phyloP scores from a whole-genome alignment of 2,113 vertebrate species.

The Ia io region DNA sequence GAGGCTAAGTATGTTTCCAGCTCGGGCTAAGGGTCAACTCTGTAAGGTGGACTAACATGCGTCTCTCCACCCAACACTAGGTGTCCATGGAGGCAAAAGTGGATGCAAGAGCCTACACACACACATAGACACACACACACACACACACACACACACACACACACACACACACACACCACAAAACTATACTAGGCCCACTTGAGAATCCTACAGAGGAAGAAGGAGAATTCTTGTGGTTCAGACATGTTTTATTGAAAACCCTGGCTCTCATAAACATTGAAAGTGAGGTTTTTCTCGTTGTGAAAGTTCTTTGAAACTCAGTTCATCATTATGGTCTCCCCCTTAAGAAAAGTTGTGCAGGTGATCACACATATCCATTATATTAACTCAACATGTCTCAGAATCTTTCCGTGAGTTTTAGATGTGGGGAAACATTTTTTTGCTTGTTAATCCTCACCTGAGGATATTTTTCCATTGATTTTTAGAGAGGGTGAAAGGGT shows the following conservation, averaged over 20 bases:
- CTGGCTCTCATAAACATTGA: background rate
- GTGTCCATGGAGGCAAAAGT: background rate
- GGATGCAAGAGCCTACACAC: background rate
- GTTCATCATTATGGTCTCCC: background rate
- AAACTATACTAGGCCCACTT: background rate
- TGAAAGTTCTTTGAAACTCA: background rate
- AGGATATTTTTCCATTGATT: no score
- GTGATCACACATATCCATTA: background rate
- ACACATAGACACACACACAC: background rate
- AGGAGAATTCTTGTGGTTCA: background rate
- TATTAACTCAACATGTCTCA: background rate
- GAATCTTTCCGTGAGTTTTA: background rate
- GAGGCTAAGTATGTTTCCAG: conserved; percentile 95
- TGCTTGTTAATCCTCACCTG: no score
- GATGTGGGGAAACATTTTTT: background rate
- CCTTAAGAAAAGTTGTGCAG: background rate
- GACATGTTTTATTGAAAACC: background rate
- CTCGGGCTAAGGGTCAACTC: background rate
- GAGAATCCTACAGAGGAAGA: background rate
- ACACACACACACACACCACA: background rate
- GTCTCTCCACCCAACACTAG: background rate
- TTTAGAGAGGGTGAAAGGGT: no score
- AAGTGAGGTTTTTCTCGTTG: background rate
- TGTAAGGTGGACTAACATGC: background rate
- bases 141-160: background rate